Evolutionary conservation across 2,113 vertebrate genomes (phyloP).

Genomic region (Rhadina sibilatrix): DNA sequence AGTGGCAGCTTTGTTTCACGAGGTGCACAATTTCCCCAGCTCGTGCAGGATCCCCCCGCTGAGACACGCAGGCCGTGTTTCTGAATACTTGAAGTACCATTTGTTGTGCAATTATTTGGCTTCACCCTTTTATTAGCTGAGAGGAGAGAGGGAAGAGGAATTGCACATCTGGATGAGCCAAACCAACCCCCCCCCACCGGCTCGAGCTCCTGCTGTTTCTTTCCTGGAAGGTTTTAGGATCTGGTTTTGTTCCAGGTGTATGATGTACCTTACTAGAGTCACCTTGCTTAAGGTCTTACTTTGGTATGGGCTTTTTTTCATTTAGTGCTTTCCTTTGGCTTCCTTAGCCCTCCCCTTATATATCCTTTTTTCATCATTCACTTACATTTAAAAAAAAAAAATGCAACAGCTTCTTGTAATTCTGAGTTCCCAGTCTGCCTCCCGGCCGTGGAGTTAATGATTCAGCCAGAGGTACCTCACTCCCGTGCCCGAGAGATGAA

Average conservation of each 20-base stretch:
- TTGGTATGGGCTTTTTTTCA: background rate
- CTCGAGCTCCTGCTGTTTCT: background rate
- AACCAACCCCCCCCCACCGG: background rate
- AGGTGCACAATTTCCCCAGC: background rate
- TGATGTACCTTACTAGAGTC: background rate
- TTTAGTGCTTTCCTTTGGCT: conserved; percentile 1
- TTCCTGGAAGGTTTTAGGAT: background rate
- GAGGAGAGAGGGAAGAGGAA: background rate
- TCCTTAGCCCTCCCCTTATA: background rate
- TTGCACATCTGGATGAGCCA: background rate
- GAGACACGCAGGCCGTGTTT: background rate
- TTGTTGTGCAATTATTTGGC: conserved; percentile 23
- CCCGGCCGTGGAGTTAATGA: background rate
- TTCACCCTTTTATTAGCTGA: background rate
- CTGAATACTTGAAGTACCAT: conserved; percentile 44
- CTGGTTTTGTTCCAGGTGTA: background rate
- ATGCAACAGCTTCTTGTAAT: background rate
- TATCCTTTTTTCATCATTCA: background rate
- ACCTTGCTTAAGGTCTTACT: background rate
- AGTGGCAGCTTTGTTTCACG: background rate
- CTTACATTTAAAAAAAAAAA: background rate
- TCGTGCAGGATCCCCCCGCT: background rate
- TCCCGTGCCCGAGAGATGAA: background rate
- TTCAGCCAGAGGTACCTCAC: background rate
- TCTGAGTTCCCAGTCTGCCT: background rate